phyloP scores from a whole-genome alignment of 2,797 vertebrate species.

The Anableps anableps region DNA sequence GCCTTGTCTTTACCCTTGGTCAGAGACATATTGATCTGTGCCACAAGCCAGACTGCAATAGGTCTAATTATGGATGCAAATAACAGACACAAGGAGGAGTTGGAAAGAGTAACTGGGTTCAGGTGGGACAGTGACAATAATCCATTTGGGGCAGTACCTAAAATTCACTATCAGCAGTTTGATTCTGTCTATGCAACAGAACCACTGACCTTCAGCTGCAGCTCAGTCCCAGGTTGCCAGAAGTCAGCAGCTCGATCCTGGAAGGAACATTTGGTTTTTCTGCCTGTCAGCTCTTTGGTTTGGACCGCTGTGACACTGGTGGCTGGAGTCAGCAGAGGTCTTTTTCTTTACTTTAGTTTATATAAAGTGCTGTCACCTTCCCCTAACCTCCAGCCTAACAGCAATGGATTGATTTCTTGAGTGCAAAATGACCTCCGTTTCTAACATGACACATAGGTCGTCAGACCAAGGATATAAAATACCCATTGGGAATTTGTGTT shows the following conservation, averaged over 20 bases:
- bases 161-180: constrained; percentile 71
- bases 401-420: constrained; percentile 49
- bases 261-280: constrained; percentile 66
- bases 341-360: constrained; percentile 49
- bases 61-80: constrained; percentile 59
- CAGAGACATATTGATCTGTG: constrained; percentile 52
- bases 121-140: constrained; percentile 43
- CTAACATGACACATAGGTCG: constrained; percentile 10
- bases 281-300: constrained; percentile 73
- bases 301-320: constrained; percentile 55
- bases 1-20: constrained; percentile 28
- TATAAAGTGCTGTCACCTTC: constrained; percentile 45
- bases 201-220: constrained; percentile 61
- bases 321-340: constrained; percentile 71
- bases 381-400: constrained; percentile 37
- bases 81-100: constrained; percentile 6
- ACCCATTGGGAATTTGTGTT: constrained; percentile 11
- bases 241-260: constrained; percentile 70
- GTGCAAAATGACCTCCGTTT: neutral
- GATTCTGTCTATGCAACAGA: constrained; percentile 56
- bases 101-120: constrained; percentile 27
- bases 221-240: constrained; percentile 57
- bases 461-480: neutral
- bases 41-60: constrained; percentile 21
- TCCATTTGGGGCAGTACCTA: constrained; percentile 30